Evolutionary conservation across 2,888 invertebrate genomes (phyloP).

Genomic region (Brachyopa scutellaris): DNA sequence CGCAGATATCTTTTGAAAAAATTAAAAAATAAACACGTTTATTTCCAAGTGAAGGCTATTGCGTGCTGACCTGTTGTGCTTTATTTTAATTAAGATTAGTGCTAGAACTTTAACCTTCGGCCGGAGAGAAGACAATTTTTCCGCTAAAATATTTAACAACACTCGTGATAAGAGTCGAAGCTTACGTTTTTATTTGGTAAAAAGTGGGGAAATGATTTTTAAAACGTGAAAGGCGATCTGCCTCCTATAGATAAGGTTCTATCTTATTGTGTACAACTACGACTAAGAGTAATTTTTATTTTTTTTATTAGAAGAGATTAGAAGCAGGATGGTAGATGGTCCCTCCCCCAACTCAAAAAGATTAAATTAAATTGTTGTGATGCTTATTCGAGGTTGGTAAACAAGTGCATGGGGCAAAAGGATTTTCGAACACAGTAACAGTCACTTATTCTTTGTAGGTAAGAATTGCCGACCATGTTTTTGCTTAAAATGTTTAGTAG

Average conservation of each 20-base stretch:
- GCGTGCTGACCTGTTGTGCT: slow-evolving; percentile 50
- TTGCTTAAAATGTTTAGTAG: too few relatives aligned
- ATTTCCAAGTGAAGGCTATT: slow-evolving; percentile 27
- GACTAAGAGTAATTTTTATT: too few relatives aligned
- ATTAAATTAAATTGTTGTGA: too few relatives aligned
- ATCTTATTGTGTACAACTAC: too few relatives aligned
- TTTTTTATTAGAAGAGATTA: slow-evolving; percentile 20
- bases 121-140: slow-evolving; percentile 16
- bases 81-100: slow-evolving; percentile 36
- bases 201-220: slow-evolving; percentile 4
- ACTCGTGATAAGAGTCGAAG: slow-evolving; percentile 21
- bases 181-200: neutral
- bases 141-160: neutral
- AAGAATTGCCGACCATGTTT: too few relatives aligned
- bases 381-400: too few relatives aligned
- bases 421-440: too few relatives aligned
- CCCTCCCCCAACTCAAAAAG: slow-evolving; percentile 12
- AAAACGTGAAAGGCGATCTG: slow-evolving; percentile 30
- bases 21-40: neutral
- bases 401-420: too few relatives aligned
- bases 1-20: too few relatives aligned
- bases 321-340: slow-evolving; percentile 15
- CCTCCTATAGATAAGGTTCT: slow-evolving; percentile 13
- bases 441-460: too few relatives aligned
- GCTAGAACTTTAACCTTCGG: slow-evolving; percentile 43